phyloP scores from a whole-genome alignment of 1,140 invertebrate species.

The Agraylea sexmaculata region DNA sequence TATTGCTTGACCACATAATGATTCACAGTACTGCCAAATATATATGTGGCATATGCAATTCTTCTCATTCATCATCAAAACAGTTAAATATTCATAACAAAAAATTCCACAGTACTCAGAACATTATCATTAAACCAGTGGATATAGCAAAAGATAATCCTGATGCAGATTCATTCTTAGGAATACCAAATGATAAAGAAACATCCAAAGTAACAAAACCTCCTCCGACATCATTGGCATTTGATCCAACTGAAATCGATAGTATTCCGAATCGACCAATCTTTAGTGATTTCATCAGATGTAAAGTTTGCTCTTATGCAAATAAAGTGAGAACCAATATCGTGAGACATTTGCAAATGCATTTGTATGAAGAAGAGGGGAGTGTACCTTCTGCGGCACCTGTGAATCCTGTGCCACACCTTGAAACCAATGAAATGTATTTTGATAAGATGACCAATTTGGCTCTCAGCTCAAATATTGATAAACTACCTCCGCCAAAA shows the following conservation, averaged over 20 bases:
- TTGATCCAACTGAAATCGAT: slow-evolving; percentile 48
- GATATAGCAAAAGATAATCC: slow-evolving; percentile 39
- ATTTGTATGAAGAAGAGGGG: slow-evolving; percentile 47
- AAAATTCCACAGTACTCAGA: slow-evolving; percentile 36
- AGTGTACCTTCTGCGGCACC: slow-evolving; percentile 49
- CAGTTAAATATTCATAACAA: slow-evolving; percentile 43
- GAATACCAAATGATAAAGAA: neutral
- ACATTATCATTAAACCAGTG: slow-evolving; percentile 35
- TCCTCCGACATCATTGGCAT: slow-evolving; percentile 24
- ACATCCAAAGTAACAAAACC: slow-evolving; percentile 26
- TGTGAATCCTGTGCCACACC: slow-evolving; percentile 67
- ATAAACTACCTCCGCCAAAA: slow-evolving; percentile 24
- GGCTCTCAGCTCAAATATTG: slow-evolving; percentile 55
- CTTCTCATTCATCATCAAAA: slow-evolving; percentile 15
- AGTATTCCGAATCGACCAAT: slow-evolving; percentile 52
- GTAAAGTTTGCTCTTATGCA: slow-evolving; percentile 51
- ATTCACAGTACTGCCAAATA: slow-evolving; percentile 34
- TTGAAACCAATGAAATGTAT: slow-evolving; percentile 64
- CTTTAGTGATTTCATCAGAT: slow-evolving; percentile 48
- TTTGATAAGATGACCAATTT: slow-evolving; percentile 78
- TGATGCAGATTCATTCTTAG: slow-evolving; percentile 40
- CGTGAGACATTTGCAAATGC: slow-evolving; percentile 55
- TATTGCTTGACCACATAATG: slow-evolving; percentile 26
- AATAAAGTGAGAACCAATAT: slow-evolving; percentile 68
- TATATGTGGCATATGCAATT: slow-evolving; percentile 21